Percentiles rank a stretch among this genome's conserved stretches.
phyloP scores from a whole-genome alignment of 2,888 invertebrate genomes.

The Druceiella hillmani region DNA sequence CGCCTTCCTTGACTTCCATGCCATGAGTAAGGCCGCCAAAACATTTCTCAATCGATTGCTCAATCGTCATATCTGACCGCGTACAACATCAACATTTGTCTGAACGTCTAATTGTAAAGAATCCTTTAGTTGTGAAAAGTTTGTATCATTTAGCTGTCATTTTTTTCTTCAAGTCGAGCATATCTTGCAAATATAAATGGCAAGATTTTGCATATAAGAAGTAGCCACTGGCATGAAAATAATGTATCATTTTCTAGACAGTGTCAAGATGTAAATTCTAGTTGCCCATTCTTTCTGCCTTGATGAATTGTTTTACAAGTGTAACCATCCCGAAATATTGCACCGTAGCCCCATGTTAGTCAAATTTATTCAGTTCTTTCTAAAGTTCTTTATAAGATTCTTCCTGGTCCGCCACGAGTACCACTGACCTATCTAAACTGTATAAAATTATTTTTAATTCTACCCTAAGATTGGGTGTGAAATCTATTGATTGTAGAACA shows the following conservation, averaged over 20 bases:
- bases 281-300: slow-evolving; percentile 28
- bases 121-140: slow-evolving; percentile 20
- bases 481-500: no score
- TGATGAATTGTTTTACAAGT: slow-evolving; percentile 27
- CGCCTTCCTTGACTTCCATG: no score
- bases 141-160: slow-evolving; percentile 18
- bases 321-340: slow-evolving; percentile 27
- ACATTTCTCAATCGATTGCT: no score
- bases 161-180: slow-evolving; percentile 24
- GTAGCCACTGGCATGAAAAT: slow-evolving; percentile 31
- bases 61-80: slow-evolving; percentile 28
- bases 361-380: slow-evolving; percentile 3
- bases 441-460: no score
- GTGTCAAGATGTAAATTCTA: slow-evolving; percentile 26
- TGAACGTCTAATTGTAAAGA: slow-evolving; percentile 26
- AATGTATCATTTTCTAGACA: slow-evolving; percentile 28
- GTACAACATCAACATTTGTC: slow-evolving; percentile 24
- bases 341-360: slow-evolving; percentile 9
- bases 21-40: no score
- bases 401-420: no score
- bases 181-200: slow-evolving; percentile 33
- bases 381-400: no score
- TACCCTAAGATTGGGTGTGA: no score
- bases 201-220: slow-evolving; percentile 30
- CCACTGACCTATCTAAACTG: no score